Base-by-base conservation (phyloP, 2,888 invertebrate genomes). In the Gisinianus flammeolus region DNA sequence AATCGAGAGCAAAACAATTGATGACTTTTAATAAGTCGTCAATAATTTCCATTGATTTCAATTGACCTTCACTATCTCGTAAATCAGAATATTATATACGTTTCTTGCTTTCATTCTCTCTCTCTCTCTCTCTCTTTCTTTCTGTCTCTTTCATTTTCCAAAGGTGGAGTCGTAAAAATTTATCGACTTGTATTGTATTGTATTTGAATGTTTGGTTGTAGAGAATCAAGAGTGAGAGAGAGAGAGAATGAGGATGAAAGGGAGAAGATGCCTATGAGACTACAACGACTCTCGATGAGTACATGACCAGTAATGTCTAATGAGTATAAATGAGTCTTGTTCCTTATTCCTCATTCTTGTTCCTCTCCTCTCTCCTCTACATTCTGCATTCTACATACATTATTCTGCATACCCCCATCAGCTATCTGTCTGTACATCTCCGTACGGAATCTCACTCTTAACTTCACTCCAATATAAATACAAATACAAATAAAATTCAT, bases 121-220 rank as follows among this genome's bases (percentile, higher is more conserved):
- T 26, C 24, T 12, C 19, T 24, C 70, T 52, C 26, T 54, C 52
- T 28, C 33, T 35, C n/a, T 68, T n/a, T 31, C 33, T 1, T n/a
- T 67, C 16, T 33, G 12, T 33, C 30, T 19, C 22, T 26, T 69
- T 35, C 12, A 54, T 24, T 62, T 54, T 62, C 26, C n/a, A 54
- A 73, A 73, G 73, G 73, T 73, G 73, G 73, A 73, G 73, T 73
- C 73, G 35, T 73, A 62, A 73, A 73, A 73, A 73, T 73, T 73
- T 73, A 73, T 73, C 35, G 58, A 62, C 62, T 70, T 69, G 69
- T 44, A 10, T 54, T 24, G 16, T 16, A 22, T 31, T 58, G 24
- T 24, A 62, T 73, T 19, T 58, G 56, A 26, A 71, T 56, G 30
- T 66, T 19, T n/a, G 6, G 19, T 26, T 16, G 33, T 19, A 58